Base-by-base conservation (phyloP, 2,797 vertebrate species). In the Decapterus maruadsi region DNA sequence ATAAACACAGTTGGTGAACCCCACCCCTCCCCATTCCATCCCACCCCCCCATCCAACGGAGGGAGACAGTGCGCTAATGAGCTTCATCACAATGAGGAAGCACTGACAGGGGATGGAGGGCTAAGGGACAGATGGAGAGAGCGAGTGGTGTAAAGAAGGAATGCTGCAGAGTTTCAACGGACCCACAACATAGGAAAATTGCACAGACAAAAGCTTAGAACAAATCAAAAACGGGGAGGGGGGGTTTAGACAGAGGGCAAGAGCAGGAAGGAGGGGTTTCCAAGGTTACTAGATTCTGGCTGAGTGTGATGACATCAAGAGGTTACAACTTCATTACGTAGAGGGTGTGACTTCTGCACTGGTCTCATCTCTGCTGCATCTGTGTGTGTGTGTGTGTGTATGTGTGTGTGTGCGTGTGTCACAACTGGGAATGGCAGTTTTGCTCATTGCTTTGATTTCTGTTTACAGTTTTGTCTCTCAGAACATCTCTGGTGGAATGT, bases 31-130 rank as follows among this genome's bases (percentile, higher is more conserved):
- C 5, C 48, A 22, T 19, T 19, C 38, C n/a, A 40, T 4, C 14
- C 43, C 8, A n/a, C 62, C 62, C 34, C 51, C 20, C 78, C 22
- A 12, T n/a, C 81, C 82, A 84, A 80, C 16, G 45, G 68, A 84
- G 75, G 45, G 68, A 84, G 75, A 85, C 72, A 76, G 80, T 43
- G 62, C 59, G n/a, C 75, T 93, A 90, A 93, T 90, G 80, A 92
- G 87, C 83, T 86, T 92, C 87, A 91, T 92, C 84, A 60, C 87
- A 53, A 83, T 36, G 70, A 83, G 85, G 71, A 66, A 75, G 67
- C 68, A 8, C 78, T 77, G 82, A 89, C 79, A 80, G 57, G 68
- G 83, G 72, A 89, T 59, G 82, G 74, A 76, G 80, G 79, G 75
- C 87, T 78, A 75, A 87, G 74, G 75, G 89, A 81, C 77, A 88